phyloP scores from a whole-genome alignment of 2,113 vertebrate species.

The Lethenteron reissneri region DNA sequence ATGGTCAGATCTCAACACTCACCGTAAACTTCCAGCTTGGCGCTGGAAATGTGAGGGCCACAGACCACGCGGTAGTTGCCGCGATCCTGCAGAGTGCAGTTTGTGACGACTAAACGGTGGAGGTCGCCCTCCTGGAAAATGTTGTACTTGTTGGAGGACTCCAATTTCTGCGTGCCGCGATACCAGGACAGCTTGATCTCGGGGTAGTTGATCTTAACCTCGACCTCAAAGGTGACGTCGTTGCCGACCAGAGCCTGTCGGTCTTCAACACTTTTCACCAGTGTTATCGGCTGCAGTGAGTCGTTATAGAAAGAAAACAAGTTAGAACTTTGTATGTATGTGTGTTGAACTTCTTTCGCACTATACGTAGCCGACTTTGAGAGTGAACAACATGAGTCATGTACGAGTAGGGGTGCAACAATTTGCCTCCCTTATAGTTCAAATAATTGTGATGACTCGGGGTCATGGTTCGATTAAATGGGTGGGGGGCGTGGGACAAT shows the following conservation, averaged over 20 bases:
- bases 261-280: conserved; percentile 63
- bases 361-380: too few species aligned
- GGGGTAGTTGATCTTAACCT: conserved; percentile 79
- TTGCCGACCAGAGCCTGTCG: conserved; percentile 39
- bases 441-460: too few species aligned
- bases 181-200: conserved; percentile 92
- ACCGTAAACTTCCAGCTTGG: conserved; percentile 65
- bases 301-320: too few species aligned
- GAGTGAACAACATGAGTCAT: too few species aligned
- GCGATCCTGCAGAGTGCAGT: conserved; percentile 52
- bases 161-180: conserved; percentile 75
- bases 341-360: too few species aligned
- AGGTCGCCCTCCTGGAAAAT: conserved; percentile 44
- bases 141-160: conserved; percentile 48
- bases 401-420: too few species aligned
- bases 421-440: too few species aligned
- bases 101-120: conserved; percentile 48
- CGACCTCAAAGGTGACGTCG: conserved; percentile 56
- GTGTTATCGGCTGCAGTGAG: conserved; percentile 43
- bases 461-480: too few species aligned
- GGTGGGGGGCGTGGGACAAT: too few species aligned
- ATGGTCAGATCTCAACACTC: conserved; percentile 15
- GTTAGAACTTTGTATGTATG: background rate
- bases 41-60: conserved; percentile 78
- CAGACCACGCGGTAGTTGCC: conserved; percentile 82